Percentiles rank a stretch among this genome's conserved stretches.
Evolutionary conservation across 2,888 invertebrate species (phyloP).

Genomic region (Agrochola macilenta): DNA sequence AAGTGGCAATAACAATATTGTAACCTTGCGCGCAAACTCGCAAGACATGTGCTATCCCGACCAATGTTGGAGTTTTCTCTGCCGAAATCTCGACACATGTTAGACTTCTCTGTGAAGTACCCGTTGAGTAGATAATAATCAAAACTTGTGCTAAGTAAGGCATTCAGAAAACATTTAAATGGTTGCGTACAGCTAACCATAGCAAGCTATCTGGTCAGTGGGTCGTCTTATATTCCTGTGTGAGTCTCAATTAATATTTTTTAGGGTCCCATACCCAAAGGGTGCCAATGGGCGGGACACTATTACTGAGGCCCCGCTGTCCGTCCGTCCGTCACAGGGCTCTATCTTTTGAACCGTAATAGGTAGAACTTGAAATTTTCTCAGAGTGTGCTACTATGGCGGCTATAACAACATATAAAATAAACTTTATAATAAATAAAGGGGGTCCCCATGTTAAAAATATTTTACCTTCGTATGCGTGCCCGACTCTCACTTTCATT

Average conservation of each 20-base stretch:
- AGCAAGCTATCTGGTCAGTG: neutral
- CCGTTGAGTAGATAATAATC: neutral
- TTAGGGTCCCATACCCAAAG: neutral
- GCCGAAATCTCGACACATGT: slow-evolving; percentile 15
- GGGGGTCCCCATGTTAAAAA: too few relatives aligned
- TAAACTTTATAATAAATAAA: too few relatives aligned
- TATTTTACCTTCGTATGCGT: too few relatives aligned
- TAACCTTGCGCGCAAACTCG: slow-evolving; percentile 88
- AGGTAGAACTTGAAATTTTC: neutral
- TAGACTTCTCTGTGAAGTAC: neutral
- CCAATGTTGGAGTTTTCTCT: slow-evolving; percentile 68
- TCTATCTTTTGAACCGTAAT: neutral
- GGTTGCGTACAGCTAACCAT: neutral
- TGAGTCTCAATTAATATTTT: neutral
- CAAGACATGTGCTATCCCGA: slow-evolving; percentile 69
- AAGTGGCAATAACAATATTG: slow-evolving; percentile 88
- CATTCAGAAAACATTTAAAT: neutral
- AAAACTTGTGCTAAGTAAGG: neutral
- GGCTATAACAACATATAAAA: too few relatives aligned
- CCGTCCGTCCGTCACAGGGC: neutral
- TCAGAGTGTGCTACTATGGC: neutral
- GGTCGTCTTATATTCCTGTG: neutral
- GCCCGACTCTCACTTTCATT: too few relatives aligned
- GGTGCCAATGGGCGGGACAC: neutral
- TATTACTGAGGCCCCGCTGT: neutral